Conservation (phyloP, 2,797 vertebrate species). For the Astyanax mexicanus region DNA sequence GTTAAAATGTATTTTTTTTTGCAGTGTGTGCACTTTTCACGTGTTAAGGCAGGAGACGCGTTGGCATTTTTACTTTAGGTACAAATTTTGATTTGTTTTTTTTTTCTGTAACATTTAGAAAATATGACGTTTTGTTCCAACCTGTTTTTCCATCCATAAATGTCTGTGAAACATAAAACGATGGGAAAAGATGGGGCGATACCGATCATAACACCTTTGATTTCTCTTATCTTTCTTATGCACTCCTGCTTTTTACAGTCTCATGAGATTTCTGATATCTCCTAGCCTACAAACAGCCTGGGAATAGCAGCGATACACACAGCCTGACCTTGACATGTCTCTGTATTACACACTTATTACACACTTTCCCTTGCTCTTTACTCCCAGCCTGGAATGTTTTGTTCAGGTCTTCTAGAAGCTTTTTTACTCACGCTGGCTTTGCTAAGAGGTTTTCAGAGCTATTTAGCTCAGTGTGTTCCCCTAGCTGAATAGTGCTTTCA, state of each 20-base stretch:
- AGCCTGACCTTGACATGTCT: conserved; percentile 1
- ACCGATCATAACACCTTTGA: not conserved
- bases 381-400: not conserved
- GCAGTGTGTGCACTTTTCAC: no score
- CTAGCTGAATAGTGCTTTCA: not conserved
- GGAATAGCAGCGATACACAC: not conserved
- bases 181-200: not conserved
- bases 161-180: not conserved
- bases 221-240: not conserved
- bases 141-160: not conserved
- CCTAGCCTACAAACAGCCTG: not conserved
- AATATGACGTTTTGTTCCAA: no score
- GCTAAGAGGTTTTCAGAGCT: not conserved
- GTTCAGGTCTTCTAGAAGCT: not conserved
- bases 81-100: no score
- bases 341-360: not conserved
- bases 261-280: not conserved
- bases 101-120: no score
- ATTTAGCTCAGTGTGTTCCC: not conserved
- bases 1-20: no score
- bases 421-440: not conserved
- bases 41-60: no score
- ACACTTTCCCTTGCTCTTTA: not conserved
- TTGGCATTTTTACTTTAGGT: no score
- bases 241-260: not conserved